Percentiles rank a stretch among this genome's conserved stretches.
phyloP scores from a whole-genome alignment of 1,140 invertebrate genomes.

The Drosophila tani region DNA sequence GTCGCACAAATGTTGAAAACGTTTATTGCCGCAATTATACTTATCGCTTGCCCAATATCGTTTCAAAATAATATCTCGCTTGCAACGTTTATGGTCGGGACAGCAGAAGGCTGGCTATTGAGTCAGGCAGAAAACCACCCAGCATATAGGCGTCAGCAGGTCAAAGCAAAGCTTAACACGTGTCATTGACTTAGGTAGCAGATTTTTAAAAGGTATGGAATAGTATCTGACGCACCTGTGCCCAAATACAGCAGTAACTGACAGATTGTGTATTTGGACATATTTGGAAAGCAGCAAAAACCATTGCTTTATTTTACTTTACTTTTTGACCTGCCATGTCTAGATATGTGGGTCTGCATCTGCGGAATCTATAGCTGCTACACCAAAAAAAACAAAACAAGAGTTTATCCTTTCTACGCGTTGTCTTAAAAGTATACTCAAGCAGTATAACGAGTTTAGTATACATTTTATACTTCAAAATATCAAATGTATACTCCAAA shows the following conservation, averaged over 20 bases:
- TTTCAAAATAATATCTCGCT: conserved; percentile 82
- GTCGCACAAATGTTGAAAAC: conserved; percentile 78
- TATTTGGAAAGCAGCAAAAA: neutral
- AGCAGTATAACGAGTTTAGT: too few species aligned
- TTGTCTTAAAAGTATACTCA: too few species aligned
- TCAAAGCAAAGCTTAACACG: conserved; percentile 54
- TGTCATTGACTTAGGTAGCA: conserved; percentile 54
- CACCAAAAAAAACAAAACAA: too few species aligned
- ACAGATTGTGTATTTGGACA: neutral
- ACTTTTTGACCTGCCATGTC: neutral
- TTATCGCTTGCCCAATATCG: conserved; percentile 82
- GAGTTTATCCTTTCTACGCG: too few species aligned
- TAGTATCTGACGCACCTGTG: conserved; percentile 7
- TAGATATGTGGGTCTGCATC: neutral
- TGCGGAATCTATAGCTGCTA: too few species aligned
- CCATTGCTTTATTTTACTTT: neutral
- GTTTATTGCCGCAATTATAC: conserved; percentile 84
- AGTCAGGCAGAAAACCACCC: conserved; percentile 21
- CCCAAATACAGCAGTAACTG: neutral
- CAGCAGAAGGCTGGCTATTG: conserved; percentile 16
- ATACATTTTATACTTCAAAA: too few species aligned
- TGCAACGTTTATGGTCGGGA: conserved; percentile 55
- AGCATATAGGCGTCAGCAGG: conserved; percentile 27
- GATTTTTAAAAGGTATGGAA: conserved; percentile 29
- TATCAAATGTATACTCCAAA: too few species aligned